Conservation (phyloP, 2,797 vertebrate genomes). For the Leontocebus nigricollis region DNA sequence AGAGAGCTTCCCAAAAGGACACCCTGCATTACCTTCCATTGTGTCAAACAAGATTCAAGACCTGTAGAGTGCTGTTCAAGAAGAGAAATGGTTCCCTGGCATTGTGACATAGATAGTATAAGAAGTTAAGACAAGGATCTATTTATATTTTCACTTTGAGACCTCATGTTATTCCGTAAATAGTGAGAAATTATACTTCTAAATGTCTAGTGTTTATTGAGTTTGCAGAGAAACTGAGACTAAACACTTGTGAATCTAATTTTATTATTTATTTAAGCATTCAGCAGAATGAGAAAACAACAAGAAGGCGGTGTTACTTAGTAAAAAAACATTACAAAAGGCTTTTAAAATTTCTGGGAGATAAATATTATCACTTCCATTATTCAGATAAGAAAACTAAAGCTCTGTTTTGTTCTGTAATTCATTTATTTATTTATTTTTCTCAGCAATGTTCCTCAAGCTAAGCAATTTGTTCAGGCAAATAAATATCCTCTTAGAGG, state of each 20-base stretch:
- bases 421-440: not conserved
- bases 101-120: not conserved
- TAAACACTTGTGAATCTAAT: not conserved
- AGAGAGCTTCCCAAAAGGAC: not conserved
- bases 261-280: not conserved
- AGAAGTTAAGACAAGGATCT: not conserved
- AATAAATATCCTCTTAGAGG: not conserved
- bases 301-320: not conserved
- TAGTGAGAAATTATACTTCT: not conserved
- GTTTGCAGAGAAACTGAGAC: not conserved
- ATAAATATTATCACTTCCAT: not conserved
- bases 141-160: not conserved
- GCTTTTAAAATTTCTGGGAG: not conserved
- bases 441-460: not conserved
- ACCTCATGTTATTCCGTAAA: not conserved
- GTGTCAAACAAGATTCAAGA: not conserved
- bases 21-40: not conserved
- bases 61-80: not conserved
- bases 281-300: not conserved
- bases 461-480: not conserved
- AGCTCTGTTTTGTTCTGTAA: not conserved
- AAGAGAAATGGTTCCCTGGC: not conserved
- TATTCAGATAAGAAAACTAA: not conserved
- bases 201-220: not conserved
- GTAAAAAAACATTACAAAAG: not conserved